Base-by-base conservation (phyloP, 2,797 vertebrate species). In the Carapus acus region DNA sequence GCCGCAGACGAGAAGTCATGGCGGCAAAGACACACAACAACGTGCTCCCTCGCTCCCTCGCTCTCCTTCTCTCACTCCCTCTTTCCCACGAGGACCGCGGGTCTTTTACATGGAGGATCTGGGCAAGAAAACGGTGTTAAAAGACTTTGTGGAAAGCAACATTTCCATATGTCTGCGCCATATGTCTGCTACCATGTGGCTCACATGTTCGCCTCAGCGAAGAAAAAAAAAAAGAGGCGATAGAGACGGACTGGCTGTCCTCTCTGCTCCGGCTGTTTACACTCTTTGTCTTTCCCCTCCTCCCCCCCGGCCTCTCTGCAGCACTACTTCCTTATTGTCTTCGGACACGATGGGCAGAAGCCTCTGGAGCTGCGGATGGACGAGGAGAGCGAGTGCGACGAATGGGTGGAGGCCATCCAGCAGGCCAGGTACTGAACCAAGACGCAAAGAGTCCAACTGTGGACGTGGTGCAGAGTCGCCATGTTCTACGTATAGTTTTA, bases 321-420 rank as follows among this genome's bases (percentile, higher is more conserved):
- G 96, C 90, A 93, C 74, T 97, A 96, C 79, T 96, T 98, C 64
- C 94, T 93, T 45, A 88, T 98, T 46, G 87, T 93, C 74, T 98
- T 98, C 61, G 95, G 94, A 42, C 94, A 97, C 0, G 95, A 98
- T 64, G 94, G 93, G 33, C 94, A 98, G 84, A 98, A 96, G 54
- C 91, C 94, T 13, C 85, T 98, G 87, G 96, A 98, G 67, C 89
- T 98, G 64, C 90, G 94, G 46, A 94, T 92, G 1, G 96, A 98
- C 14, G 94, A 97, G 73, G 93, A 97, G 80, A 74, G 46, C 27
- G 94, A 94, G 13, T 94, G 96, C 41, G 91, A 94, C 13, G 93
- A 96, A 79, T 98, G 96, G 96, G 92, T 97, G 79, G 94, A 97
- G 58, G 93, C 89, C 73, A 97, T 98, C 83, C 93, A 96, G 61